Percentiles rank a stretch among this genome's conserved stretches.
Evolutionary conservation across 2,113 vertebrate genomes (phyloP).

Genomic region (Sclerurus mexicanus): DNA sequence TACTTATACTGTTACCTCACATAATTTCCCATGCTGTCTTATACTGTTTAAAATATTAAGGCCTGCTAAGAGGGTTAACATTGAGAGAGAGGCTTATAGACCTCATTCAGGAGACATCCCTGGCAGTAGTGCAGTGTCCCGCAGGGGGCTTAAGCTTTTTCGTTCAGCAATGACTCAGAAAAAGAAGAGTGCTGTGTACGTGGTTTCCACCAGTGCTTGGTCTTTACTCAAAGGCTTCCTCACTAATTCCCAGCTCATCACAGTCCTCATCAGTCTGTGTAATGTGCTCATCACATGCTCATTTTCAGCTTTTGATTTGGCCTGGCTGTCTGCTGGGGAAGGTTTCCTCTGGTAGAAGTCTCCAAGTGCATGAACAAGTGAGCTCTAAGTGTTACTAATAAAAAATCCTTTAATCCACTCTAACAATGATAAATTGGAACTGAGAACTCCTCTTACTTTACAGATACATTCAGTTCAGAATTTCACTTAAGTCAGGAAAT

Average conservation of each 20-base stretch:
- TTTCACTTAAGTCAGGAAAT: constrained; percentile 34
- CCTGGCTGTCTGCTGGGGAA: constrained; percentile 26
- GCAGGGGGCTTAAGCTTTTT: background rate
- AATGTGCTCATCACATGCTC: constrained; percentile 39
- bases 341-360: constrained; percentile 40
- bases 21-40: background rate
- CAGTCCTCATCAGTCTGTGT: constrained; percentile 4
- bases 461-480: constrained; percentile 26
- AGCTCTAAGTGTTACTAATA: constrained; percentile 60
- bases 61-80: background rate
- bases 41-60: background rate
- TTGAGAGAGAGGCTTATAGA: background rate
- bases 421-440: constrained; percentile 58
- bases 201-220: background rate
- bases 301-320: constrained; percentile 58
- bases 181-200: background rate
- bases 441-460: constrained; percentile 34
- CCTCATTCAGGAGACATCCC: background rate
- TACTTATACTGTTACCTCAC: background rate
- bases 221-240: constrained; percentile 32
- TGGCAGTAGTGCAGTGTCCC: background rate
- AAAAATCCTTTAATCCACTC: constrained; percentile 69
- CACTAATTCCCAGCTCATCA: constrained; percentile 42
- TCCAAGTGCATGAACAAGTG: constrained; percentile 59
- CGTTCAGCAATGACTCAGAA: background rate